A percentile compares a stretch with the other conserved stretches of the same genome.
Evolutionary conservation across 2,888 invertebrate species (phyloP).

Genomic region (Ernsta delagoae): DNA sequence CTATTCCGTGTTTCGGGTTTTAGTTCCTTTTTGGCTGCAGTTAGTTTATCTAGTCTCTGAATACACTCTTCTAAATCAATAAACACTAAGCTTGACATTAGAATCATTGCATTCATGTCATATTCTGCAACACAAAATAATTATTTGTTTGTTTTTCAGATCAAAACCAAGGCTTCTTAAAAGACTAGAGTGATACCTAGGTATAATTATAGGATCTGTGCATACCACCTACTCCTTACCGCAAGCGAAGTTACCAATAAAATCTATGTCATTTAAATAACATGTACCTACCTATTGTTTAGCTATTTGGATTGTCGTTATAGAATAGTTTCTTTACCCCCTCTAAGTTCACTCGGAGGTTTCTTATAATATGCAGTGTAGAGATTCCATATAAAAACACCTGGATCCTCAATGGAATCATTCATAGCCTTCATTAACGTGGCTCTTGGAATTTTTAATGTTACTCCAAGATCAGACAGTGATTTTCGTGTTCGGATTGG

Average conservation of each 20-base stretch:
- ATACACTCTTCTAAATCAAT: conserved; percentile 72
- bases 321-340: too few relatives aligned
- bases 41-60: conserved; percentile 56
- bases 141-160: too few relatives aligned
- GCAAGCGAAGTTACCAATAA: too few relatives aligned
- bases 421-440: conserved; percentile 65
- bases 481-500: conserved; percentile 61
- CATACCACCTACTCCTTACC: too few relatives aligned
- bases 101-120: conserved; percentile 67
- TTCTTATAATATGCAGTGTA: conserved; percentile 64
- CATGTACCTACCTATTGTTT: too few relatives aligned
- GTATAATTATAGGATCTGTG: too few relatives aligned
- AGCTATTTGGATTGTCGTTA: too few relatives aligned
- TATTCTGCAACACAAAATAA: conserved; percentile 58
- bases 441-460: conserved; percentile 55
- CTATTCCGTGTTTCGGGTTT: conserved; percentile 47
- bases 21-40: conserved; percentile 47
- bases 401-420: conserved; percentile 63
- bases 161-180: too few relatives aligned
- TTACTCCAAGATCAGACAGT: conserved; percentile 65
- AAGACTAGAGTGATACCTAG: too few relatives aligned
- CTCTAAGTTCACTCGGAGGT: conserved; percentile 60
- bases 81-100: conserved; percentile 72
- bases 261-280: too few relatives aligned
- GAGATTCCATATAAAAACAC: conserved; percentile 76